Percentiles rank a stretch among this genome's conserved stretches.
These are phyloP conservation scores for Drosophila carrolli DNA, from an alignment of 1,140 invertebrate genomes.

Conservation along the genomic window DNA sequence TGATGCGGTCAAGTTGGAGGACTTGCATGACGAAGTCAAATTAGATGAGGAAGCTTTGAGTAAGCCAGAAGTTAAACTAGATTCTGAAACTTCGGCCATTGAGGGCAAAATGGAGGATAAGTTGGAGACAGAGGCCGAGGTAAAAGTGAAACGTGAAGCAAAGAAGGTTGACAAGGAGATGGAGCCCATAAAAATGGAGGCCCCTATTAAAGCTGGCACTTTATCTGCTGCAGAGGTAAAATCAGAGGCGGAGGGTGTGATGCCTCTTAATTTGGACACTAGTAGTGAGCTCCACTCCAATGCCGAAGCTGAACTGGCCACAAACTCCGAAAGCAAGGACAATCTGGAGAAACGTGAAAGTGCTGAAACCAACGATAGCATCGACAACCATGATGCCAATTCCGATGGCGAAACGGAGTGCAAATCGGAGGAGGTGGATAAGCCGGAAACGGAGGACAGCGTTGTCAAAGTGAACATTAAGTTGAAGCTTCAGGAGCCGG, in stretches of 20 bases:
- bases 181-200: neutral
- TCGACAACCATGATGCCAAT: neutral
- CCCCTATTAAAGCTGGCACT: neutral
- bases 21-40: slow-evolving; percentile 4
- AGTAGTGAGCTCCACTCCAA: neutral
- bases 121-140: neutral
- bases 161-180: neutral
- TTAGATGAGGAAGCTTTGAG: neutral
- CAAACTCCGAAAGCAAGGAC: neutral
- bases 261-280: neutral
- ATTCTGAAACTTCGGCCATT: slow-evolving; percentile 23
- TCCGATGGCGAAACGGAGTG: neutral
- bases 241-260: too few species aligned
- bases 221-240: neutral
- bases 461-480: slow-evolving; percentile 11
- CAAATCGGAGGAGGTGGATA: neutral
- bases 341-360: slow-evolving; percentile 1
- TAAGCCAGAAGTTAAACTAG: neutral
- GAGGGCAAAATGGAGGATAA: neutral
- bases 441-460: neutral
- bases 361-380: neutral
- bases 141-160: neutral
- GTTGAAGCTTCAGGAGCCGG: slow-evolving; percentile 22
- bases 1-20: neutral
- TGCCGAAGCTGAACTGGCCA: neutral